Percentiles rank a stretch among this genome's conserved stretches.
These are phyloP conservation scores for Drosophila monieri DNA, from an alignment of 2,888 invertebrate genomes.

Conservation along the genomic window DNA sequence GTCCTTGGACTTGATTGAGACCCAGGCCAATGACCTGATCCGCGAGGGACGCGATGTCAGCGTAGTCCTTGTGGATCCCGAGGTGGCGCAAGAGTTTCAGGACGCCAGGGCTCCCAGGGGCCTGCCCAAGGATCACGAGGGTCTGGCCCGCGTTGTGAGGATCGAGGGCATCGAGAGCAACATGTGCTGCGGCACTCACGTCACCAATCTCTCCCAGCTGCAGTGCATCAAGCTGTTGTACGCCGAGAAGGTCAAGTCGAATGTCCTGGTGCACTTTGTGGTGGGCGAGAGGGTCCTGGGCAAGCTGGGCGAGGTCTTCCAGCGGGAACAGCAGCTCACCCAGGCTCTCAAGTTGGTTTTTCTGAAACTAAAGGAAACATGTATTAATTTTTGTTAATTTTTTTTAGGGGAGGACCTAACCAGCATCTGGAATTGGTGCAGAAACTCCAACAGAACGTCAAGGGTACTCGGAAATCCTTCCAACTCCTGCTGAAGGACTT, in stretches of 20 bases:
- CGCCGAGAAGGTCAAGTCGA: constrained; percentile 89
- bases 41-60: constrained; percentile 85
- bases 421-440: constrained; percentile 89
- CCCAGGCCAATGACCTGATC: constrained; percentile 88
- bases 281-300: constrained; percentile 89
- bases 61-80: constrained; percentile 87
- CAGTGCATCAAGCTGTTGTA: constrained; percentile 88
- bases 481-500: constrained; percentile 88
- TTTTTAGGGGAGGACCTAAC: constrained; percentile 87
- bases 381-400: neutral
- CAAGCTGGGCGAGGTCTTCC: constrained; percentile 86
- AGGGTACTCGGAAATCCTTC: constrained; percentile 87
- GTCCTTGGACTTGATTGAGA: constrained; percentile 86
- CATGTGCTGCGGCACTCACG: constrained; percentile 95
- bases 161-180: constrained; percentile 91
- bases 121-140: constrained; percentile 91
- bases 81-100: constrained; percentile 85
- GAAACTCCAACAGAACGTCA: constrained; percentile 89
- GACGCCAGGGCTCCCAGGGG: constrained; percentile 85
- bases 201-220: constrained; percentile 89
- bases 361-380: neutral
- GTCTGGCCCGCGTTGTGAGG: constrained; percentile 90
- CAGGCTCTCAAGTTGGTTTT: constrained; percentile 88
- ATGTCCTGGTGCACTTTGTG: constrained; percentile 88
- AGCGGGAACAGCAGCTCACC: constrained; percentile 89